Evolutionary conservation across 2,888 invertebrate genomes (phyloP).

Genomic region (Linyphia triangularis): DNA sequence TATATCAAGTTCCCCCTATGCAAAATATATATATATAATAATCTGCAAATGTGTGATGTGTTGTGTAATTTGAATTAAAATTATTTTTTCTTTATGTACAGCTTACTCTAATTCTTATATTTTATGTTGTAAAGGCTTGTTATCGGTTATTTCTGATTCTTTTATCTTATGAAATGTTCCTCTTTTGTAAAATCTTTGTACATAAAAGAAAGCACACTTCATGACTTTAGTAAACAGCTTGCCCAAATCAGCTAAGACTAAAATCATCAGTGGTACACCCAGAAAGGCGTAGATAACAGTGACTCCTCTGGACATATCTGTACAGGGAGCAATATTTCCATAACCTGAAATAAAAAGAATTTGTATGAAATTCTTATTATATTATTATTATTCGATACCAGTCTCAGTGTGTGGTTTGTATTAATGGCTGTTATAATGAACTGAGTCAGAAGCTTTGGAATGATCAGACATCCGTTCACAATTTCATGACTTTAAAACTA

Average conservation of each 20-base stretch:
- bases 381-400: too few relatives aligned
- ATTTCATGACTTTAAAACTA: too few relatives aligned
- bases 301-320: constrained; percentile 89
- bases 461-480: too few relatives aligned
- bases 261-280: constrained; percentile 96
- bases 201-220: constrained; percentile 89
- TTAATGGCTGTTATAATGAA: too few relatives aligned
- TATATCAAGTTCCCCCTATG: too few relatives aligned
- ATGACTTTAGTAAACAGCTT: constrained; percentile 93
- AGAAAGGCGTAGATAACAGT: constrained; percentile 96
- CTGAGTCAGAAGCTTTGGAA: too few relatives aligned
- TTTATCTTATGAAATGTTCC: constrained; percentile 77
- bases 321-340: constrained; percentile 96
- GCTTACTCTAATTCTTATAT: too few relatives aligned
- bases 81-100: background rate
- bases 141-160: constrained; percentile 81
- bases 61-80: background rate
- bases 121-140: constrained; percentile 67
- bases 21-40: too few relatives aligned
- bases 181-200: constrained; percentile 78
- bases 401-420: too few relatives aligned
- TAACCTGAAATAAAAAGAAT: constrained; percentile 89
- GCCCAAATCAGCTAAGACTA: constrained; percentile 96
- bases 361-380: too few relatives aligned
- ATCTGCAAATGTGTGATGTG: background rate